phyloP scores from a whole-genome alignment of 1,140 invertebrate species.

The Pogonus chalceus region DNA sequence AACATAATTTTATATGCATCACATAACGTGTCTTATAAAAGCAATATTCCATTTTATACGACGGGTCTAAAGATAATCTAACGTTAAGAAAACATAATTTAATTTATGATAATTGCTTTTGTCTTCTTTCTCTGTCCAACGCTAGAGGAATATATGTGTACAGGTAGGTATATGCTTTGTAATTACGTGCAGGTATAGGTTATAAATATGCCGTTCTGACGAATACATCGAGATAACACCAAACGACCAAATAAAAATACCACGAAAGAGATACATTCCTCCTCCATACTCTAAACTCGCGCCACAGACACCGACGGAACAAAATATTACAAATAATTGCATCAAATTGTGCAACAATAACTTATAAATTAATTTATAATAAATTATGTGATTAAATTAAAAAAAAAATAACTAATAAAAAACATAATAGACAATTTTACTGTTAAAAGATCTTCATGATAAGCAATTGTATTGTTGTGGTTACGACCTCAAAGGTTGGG shows the following conservation, averaged over 20 bases:
- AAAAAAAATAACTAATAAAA: no score
- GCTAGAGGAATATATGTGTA: neutral
- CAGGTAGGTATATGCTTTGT: neutral
- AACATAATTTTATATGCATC: neutral
- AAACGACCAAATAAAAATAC: neutral
- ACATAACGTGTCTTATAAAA: constrained; percentile 1
- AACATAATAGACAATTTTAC: no score
- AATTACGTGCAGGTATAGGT: constrained; percentile 1
- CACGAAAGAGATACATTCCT: neutral
- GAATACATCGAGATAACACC: constrained; percentile 6
- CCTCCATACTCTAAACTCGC: neutral
- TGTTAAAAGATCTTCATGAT: no score
- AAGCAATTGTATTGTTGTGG: no score
- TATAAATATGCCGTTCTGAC: neutral
- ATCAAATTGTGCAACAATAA: no score
- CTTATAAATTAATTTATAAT: no score
- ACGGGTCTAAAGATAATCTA: constrained; percentile 2
- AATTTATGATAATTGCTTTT: constrained; percentile 23
- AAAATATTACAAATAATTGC: no score
- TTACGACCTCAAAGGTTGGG: no score
- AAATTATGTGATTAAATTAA: no score
- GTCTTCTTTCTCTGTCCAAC: neutral
- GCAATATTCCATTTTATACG: constrained; percentile 6
- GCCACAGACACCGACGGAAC: neutral
- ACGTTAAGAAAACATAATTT: constrained; percentile 15